Evolutionary conservation across 2,113 vertebrate species (phyloP), one percentile per base, ranked within the genome.

Genomic region (Platysteira castanea): DNA sequence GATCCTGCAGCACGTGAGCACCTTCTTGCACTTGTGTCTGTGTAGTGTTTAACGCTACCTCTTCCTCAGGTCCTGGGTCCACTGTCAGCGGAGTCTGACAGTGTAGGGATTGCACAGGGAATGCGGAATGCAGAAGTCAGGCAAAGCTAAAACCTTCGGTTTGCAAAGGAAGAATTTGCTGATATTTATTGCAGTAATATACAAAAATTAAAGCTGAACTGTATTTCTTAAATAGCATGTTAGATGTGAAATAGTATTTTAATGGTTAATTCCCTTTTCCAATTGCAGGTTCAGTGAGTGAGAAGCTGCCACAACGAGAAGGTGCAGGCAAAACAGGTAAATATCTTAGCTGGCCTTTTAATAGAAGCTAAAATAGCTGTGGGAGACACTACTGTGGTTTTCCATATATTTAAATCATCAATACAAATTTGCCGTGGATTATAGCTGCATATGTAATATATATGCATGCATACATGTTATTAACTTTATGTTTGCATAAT

Each of bases 251-350:
- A 7, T 79, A 56, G 11, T 39, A 69, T 68, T 37, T 23, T 35
- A 56, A 11, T 84, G 21, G 12, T 73, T 95, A 75, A 92, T 80
- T 90, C 44, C 2, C 87, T 92, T 79, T 85, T 75, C 27, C 41
- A 67, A 59, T 63, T 95, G 22, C 59, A 99, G 99, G 99, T 74
- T 98, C 99, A 35, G 84, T 98, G 93, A 98, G 96, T 74, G 99
- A 99, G 73, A 99, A 98, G 89, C 59, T 98, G 3, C 98, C 98
- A 15, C 98, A 98, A 46, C 97, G 98, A 96, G 99, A 99, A 97
- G 99, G 98, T 53, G 44, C 99, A 28, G 99, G 99, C 95, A 99
- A 98, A 98, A 44, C 98, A 99, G 99, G 99, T 99, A 99, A 98
- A 98, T 98, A 95, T 96, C 95, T 96, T 89, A 76, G 76, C 17